Conservation (phyloP, 2,797 vertebrate genomes). For the Cryptoblepharus egeriae region DNA sequence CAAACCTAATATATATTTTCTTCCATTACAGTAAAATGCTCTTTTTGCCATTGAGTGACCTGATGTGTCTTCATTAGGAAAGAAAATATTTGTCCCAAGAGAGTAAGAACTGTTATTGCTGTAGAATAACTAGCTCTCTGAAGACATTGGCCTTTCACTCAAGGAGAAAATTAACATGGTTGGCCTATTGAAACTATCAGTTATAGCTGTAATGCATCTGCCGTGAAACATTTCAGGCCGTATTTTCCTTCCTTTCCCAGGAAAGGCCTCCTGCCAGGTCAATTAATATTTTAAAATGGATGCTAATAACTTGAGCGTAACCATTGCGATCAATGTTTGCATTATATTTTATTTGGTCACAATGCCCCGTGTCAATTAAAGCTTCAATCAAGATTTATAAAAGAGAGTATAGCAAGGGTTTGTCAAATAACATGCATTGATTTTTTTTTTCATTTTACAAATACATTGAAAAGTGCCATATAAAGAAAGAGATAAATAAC, state of each 20-base stretch:
- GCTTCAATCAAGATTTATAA: conserved; percentile 30
- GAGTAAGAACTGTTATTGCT: conserved; percentile 34
- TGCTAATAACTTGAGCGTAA: conserved; percentile 44
- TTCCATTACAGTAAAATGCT: conserved; percentile 5
- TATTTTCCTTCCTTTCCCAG: background rate
- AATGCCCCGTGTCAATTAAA: conserved; percentile 24
- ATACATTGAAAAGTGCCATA: background rate
- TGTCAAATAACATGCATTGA: conserved; percentile 31
- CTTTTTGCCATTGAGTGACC: background rate
- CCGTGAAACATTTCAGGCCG: conserved; percentile 1
- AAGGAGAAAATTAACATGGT: conserved; percentile 33
- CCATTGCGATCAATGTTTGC: conserved; percentile 25
- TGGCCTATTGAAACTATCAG: conserved; percentile 6
- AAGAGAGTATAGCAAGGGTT: background rate
- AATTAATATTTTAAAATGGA: conserved; percentile 26
- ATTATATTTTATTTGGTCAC: conserved; percentile 34
- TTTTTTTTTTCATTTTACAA: conserved; percentile 13
- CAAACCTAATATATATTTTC: conserved; percentile 6
- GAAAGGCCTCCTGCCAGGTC: conserved; percentile 11
- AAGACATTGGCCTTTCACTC: conserved; percentile 38
- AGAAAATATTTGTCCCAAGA: conserved; percentile 28
- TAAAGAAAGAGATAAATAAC: conserved; percentile 11
- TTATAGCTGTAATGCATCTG: conserved; percentile 27
- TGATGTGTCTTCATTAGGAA: conserved; percentile 19
- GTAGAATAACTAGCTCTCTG: conserved; percentile 22